Evolutionary conservation across 2,797 vertebrate genomes (phyloP).

Genomic region (Sebastiscus tertius): DNA sequence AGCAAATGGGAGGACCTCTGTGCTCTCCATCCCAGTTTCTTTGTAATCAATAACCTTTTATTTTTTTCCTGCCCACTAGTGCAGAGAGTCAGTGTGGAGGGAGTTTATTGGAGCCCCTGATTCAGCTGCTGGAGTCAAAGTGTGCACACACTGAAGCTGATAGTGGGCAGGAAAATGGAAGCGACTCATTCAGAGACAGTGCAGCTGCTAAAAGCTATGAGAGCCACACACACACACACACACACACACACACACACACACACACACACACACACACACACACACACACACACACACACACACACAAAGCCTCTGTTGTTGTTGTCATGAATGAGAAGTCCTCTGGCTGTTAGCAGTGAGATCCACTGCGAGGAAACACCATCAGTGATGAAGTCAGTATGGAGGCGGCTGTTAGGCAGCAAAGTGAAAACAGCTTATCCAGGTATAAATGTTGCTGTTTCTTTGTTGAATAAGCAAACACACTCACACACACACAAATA

Average conservation of each 20-base stretch:
- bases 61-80: not conserved
- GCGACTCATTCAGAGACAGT: slow-evolving; percentile 46
- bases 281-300: slow-evolving; percentile 1
- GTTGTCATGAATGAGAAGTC: slow-evolving; percentile 41
- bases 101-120: slow-evolving; percentile 34
- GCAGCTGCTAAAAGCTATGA: slow-evolving; percentile 58
- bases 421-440: not conserved
- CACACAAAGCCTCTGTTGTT: slow-evolving; percentile 44
- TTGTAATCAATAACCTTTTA: slow-evolving; percentile 52
- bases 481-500: not conserved
- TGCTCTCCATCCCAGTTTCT: slow-evolving; percentile 7
- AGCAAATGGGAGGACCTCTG: not conserved
- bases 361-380: slow-evolving; percentile 19
- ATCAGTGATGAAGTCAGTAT: slow-evolving; percentile 17
- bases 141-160: slow-evolving; percentile 18
- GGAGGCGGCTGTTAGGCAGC: not conserved
- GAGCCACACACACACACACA: slow-evolving; percentile 1
- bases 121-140: slow-evolving; percentile 42
- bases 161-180: slow-evolving; percentile 35
- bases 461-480: not conserved
- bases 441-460: not conserved
- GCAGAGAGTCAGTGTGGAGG: not conserved
- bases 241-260: not conserved
- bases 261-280: slow-evolving; percentile 8
- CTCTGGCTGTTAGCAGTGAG: slow-evolving; percentile 17